Evolutionary conservation across 2,113 vertebrate genomes (phyloP).

Genomic region (Anarrhichthys ocellatus): DNA sequence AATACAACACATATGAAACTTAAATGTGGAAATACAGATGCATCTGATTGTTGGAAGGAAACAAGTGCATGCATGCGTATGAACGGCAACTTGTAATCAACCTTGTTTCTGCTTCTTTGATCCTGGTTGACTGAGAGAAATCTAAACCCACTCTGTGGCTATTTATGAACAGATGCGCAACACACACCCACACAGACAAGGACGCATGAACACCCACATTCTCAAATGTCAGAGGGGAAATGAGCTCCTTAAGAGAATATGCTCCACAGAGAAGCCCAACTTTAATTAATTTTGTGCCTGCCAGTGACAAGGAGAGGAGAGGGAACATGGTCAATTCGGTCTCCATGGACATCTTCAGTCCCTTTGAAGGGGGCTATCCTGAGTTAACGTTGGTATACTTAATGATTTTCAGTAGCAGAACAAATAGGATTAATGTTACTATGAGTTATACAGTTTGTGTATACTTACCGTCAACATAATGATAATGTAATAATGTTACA

Average conservation of each 20-base stretch:
- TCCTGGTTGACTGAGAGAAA: constrained; percentile 12
- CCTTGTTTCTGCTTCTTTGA: constrained; percentile 39
- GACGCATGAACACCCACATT: constrained; percentile 7
- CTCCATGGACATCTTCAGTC: constrained; percentile 55
- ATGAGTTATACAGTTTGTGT: neutral
- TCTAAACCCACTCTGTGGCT: constrained; percentile 24
- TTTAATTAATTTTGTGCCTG: constrained; percentile 80
- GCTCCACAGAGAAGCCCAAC: constrained; percentile 64
- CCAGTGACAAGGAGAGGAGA: constrained; percentile 59
- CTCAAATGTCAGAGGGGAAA: constrained; percentile 75
- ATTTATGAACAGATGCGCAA: constrained; percentile 47
- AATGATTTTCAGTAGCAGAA: constrained; percentile 1
- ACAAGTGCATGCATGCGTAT: neutral
- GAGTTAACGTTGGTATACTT: constrained; percentile 8
- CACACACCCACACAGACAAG: constrained; percentile 20
- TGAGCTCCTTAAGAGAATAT: constrained; percentile 79
- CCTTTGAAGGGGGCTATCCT: constrained; percentile 9
- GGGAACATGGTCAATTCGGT: constrained; percentile 62
- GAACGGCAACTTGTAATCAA: constrained; percentile 18
- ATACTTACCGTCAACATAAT: neutral
- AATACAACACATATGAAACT: neutral
- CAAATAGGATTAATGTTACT: neutral
- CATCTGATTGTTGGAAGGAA: neutral
- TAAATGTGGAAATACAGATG: neutral
- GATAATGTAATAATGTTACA: constrained; percentile 14